Base-by-base conservation (phyloP, 2,888 invertebrate genomes). In the Macrosiphum euphorbiae region DNA sequence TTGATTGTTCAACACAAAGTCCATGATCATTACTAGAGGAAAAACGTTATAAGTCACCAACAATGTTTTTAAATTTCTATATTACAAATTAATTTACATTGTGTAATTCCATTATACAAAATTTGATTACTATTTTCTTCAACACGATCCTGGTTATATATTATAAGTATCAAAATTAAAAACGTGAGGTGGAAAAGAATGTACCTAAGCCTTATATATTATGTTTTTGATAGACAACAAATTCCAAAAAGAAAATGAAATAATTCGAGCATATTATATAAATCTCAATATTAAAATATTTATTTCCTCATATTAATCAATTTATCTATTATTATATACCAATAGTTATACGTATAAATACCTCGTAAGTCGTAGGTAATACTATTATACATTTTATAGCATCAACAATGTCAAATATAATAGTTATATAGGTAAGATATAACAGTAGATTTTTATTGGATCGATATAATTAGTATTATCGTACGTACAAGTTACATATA, bases 11-110 rank as follows among this genome's bases (percentile, higher is more conserved):
- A 47, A 61, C 58, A n/a, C 11, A 24, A 24, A 58, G 10, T 16
- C 24, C 13, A 52, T 28, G 52, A 91, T 91, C 52, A 78, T 78
- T 90, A 50, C 8, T 52, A 91, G 41, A 52, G 16, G 8, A 4
- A 20, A 84, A 91, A 91, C 35, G 55, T 41, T 41, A 84, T 52
- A 52, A 91, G 90, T 84, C 90, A 91, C 52, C 78, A 41, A 55
- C 10, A 35, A 52, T 84, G 50, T 28, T 84, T 84, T 55, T 55
- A 35, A 20, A 78, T 78, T 35, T 78, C 20, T 20, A 78, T 24
- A 41, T 78, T 20, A 78, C 35, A 78, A 78, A 78, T 78, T 78
- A 78, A 78, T 35, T 41, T 35, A 5, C 35, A 78, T 78, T 41
- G 20, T 35, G 78, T 41, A 35, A 78, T 24, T 78, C 35, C 20